phyloP scores from a whole-genome alignment of 2,797 vertebrate genomes.

The Harpagifer antarcticus region DNA sequence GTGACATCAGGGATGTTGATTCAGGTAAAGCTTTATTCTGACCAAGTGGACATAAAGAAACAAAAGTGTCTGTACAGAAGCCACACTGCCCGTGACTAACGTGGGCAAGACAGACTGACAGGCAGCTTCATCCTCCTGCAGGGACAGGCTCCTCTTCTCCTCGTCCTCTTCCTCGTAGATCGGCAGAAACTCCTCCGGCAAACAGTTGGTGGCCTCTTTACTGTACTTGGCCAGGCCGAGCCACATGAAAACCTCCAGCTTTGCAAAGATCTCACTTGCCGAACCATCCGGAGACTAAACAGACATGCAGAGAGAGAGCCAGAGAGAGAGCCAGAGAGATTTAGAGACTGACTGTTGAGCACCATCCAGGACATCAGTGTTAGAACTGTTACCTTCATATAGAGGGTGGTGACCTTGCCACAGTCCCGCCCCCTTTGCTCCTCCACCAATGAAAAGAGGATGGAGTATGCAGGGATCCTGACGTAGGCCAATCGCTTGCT shows the following conservation, averaged over 20 bases:
- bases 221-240: constrained; percentile 90
- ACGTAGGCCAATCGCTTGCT: constrained; percentile 88
- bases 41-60: neutral
- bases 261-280: constrained; percentile 90
- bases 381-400: constrained; percentile 86
- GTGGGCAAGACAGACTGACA: constrained; percentile 85
- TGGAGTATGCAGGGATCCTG: constrained; percentile 87
- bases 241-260: constrained; percentile 95
- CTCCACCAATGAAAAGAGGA: constrained; percentile 94
- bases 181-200: constrained; percentile 89
- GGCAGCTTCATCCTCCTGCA: constrained; percentile 76
- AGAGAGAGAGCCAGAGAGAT: neutral
- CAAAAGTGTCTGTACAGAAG: neutral
- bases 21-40: neutral
- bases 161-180: constrained; percentile 78
- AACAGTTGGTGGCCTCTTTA: constrained; percentile 86
- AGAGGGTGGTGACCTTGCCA: constrained; percentile 89
- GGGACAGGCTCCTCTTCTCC: constrained; percentile 35
- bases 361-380: neutral
- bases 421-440: constrained; percentile 93
- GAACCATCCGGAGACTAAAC: constrained; percentile 87
- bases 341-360: neutral
- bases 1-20: neutral
- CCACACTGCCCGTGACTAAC: constrained; percentile 73
- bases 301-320: neutral